Conservation (phyloP, 2,888 invertebrate species). For the Dendrolimus houi region DNA sequence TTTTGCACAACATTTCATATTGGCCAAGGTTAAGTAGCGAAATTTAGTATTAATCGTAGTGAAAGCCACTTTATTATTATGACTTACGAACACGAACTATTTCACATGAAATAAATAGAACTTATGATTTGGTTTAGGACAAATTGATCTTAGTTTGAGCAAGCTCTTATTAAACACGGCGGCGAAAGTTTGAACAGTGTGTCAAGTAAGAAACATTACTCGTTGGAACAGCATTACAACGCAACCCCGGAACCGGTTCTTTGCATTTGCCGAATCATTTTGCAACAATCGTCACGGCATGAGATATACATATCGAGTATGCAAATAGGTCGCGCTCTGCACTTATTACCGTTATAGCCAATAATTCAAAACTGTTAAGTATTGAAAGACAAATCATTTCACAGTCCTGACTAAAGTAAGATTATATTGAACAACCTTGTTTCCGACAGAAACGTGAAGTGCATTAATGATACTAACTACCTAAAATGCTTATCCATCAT, state of each 20-base stretch:
- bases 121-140: too few relatives aligned
- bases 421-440: slow-evolving; percentile 32
- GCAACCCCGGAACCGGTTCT: slow-evolving; percentile 48
- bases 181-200: slow-evolving; percentile 38
- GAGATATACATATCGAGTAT: background rate
- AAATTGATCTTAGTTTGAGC: slow-evolving; percentile 7
- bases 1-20: too few relatives aligned
- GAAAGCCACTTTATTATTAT: too few relatives aligned
- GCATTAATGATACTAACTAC: slow-evolving; percentile 43
- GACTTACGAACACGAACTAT: too few relatives aligned
- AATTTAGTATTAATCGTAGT: too few relatives aligned
- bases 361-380: background rate
- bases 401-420: slow-evolving; percentile 13
- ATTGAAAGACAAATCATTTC: background rate
- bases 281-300: slow-evolving; percentile 32
- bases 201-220: slow-evolving; percentile 21
- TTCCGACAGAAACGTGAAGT: slow-evolving; percentile 43
- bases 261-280: slow-evolving; percentile 51
- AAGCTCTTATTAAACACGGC: slow-evolving; percentile 33
- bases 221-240: slow-evolving; percentile 16
- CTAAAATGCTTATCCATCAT: slow-evolving; percentile 62
- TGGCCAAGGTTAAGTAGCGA: too few relatives aligned
- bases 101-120: too few relatives aligned
- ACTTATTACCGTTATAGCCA: background rate
- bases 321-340: background rate